Base-by-base conservation (phyloP, 1,140 invertebrate genomes). In the Akabosia matsudoensis region DNA sequence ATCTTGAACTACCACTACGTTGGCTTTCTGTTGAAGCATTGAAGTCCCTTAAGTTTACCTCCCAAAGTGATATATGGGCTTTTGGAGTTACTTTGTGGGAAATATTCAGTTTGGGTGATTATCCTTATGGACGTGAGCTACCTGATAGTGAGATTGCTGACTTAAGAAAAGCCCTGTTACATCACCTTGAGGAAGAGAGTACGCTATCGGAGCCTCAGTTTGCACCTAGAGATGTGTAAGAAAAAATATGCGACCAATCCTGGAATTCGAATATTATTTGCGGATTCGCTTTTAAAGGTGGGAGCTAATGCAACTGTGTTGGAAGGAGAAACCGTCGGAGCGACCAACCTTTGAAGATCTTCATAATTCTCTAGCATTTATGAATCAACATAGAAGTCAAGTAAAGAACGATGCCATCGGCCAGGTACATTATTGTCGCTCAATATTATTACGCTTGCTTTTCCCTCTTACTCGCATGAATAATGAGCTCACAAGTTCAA, bases 241-340 rank as follows among this genome's bases (percentile, higher is more conserved):
- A 45, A 45, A 45, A 45, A 45, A 45, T 45, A 45, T 45, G 10
- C 10, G 22, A 56, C 7, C 37, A 45, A 56, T 56, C 54, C 54
- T 16, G 22, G 54, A 56, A 56, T 22, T 16, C 24, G 54, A 10
- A 16, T 56, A 56, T 45, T 18, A 10, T 7, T 45, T 18, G 18
- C 18, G 7, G 37, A 10, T 45, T 18, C 37, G 7, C 37, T 7
- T 13, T 79, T 78, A 13, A 70, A 85, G 84, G 45, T 85, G 87
- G 82, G 81, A 84, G 10, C 76, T 90, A 22, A 90, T 90, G 89
- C 77, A 83, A n/a, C 81, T 82, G 61, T 90, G 88, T 82, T 90
- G 89, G 89, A 80, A 82, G 67, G 86, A 85, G 70, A 81, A 84
- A 70, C 84, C 87, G 26, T 84, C 84, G 34, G 83, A 87, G 31